phyloP scores from a whole-genome alignment of 2,888 invertebrate genomes.

The Branchellion lobata region DNA sequence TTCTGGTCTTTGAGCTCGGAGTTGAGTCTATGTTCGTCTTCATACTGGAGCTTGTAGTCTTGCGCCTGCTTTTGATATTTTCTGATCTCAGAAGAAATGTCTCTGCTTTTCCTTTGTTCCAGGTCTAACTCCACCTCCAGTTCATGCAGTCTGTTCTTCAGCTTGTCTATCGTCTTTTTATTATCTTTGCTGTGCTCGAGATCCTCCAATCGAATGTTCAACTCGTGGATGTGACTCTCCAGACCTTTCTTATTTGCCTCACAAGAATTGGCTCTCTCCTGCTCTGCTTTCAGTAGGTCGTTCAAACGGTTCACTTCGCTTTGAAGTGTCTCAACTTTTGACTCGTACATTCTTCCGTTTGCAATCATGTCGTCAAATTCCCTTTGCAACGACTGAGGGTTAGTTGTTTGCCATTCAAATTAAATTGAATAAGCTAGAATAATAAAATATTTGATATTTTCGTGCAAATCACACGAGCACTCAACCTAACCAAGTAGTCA shows the following conservation, averaged over 20 bases:
- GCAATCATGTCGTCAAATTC: slow-evolving; percentile 29
- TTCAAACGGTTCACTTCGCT: slow-evolving; percentile 23
- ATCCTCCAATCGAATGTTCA: slow-evolving; percentile 51
- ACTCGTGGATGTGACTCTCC: slow-evolving; percentile 53
- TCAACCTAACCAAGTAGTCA: slow-evolving; percentile 66
- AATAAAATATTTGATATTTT: not conserved
- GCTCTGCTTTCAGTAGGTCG: slow-evolving; percentile 34
- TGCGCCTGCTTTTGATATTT: slow-evolving; percentile 59
- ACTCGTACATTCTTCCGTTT: slow-evolving; percentile 38
- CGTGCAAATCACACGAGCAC: no score
- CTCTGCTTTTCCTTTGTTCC: slow-evolving; percentile 60
- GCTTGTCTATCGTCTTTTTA: slow-evolving; percentile 48
- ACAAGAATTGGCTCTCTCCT: slow-evolving; percentile 51
- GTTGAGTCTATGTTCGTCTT: slow-evolving; percentile 59
- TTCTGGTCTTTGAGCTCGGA: slow-evolving; percentile 57
- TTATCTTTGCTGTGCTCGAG: slow-evolving; percentile 49
- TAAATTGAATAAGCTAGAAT: no score
- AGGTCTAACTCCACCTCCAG: slow-evolving; percentile 60
- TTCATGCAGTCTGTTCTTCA: slow-evolving; percentile 56
- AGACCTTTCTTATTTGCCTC: slow-evolving; percentile 62
- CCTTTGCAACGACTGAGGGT: slow-evolving; percentile 10
- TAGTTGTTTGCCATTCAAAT: no score
- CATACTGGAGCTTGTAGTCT: slow-evolving; percentile 57
- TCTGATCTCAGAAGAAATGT: slow-evolving; percentile 56
- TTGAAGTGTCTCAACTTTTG: slow-evolving; percentile 25